Evolutionary conservation across 2,797 vertebrate species (phyloP).

Genomic region (Harpagifer antarcticus): DNA sequence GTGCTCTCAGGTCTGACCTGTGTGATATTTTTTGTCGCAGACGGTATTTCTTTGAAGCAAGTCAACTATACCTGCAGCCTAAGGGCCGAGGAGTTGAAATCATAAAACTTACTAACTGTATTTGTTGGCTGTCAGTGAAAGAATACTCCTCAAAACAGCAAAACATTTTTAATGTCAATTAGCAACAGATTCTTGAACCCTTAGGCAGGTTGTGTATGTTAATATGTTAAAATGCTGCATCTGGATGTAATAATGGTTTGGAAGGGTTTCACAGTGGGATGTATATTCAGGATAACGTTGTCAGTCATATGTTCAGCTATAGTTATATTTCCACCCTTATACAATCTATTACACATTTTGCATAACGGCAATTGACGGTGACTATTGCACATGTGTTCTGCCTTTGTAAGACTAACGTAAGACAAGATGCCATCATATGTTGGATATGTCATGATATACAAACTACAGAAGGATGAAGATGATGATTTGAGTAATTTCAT

Average conservation of each 20-base stretch:
- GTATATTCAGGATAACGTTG: background rate
- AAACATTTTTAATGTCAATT: slow-evolving; percentile 1
- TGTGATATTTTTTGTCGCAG: background rate
- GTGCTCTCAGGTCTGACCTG: background rate
- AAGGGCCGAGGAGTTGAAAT: slow-evolving; percentile 1
- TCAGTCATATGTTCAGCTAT: background rate
- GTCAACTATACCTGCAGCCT: slow-evolving; percentile 8
- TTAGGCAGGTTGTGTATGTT: background rate
- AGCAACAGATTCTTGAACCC: background rate
- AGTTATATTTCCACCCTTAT: background rate
- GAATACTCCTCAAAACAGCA: background rate
- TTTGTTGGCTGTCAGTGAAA: slow-evolving; percentile 3
- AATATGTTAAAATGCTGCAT: background rate
- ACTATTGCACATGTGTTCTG: background rate
- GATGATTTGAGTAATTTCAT: background rate
- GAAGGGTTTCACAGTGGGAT: background rate
- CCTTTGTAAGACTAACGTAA: background rate
- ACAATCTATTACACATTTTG: background rate
- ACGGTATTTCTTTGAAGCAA: background rate
- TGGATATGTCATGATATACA: slow-evolving; percentile 5
- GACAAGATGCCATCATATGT: background rate
- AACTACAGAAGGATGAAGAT: background rate
- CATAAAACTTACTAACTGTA: background rate
- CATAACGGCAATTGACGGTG: background rate
- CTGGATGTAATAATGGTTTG: background rate